Evolutionary conservation across 1,140 invertebrate genomes (phyloP), one percentile per base, ranked within the genome.

Genomic region (Aphis craccivora): DNA sequence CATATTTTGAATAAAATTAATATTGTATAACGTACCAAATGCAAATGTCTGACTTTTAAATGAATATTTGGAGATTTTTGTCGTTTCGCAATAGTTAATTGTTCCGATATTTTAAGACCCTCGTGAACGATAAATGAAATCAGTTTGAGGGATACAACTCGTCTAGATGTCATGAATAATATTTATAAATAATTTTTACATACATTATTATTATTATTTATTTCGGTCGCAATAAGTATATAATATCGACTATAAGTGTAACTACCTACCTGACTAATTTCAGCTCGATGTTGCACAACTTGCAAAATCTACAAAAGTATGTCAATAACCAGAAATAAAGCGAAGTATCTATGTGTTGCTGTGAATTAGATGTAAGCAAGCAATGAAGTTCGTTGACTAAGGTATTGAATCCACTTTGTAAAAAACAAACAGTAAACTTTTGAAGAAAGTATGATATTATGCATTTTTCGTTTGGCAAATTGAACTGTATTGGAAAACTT

Each of bases 301-400:
- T 93, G 25, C 81, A 93, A 20, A 93, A 93, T 84, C 91, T 83
- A 55, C 91, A 93, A 93, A 93, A 93, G 55, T 93, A 93, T 40
- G 81, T 93, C 25, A 93, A 51, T 37, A 55, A 37, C 91, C 91
- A 93, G 20, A 93, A 93, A 55, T 93, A 93, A 9, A 86, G 81
- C 6, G 81, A 93, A 53, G 91, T 86, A n/a, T 93, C 91, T 18
- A 93, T 84, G 11, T 86, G 11, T 9, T 37, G 45, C 2, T 84
- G 51, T 37, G 91, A 81, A 55, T 84, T 86, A 2, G 93, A 35
- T 35, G 83, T 91, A 30, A 94, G 88, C n/a, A 90, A 53, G 18
- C 88, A 87, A 60, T 94, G 93, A 51, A 94, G 30, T 67, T 94
- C 84, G 18, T 51, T 30, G 14, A 93, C 76, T 55, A 93, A 83